Evolutionary conservation across 2,888 invertebrate species (phyloP).

Genomic region (Neoascia interrupta): DNA sequence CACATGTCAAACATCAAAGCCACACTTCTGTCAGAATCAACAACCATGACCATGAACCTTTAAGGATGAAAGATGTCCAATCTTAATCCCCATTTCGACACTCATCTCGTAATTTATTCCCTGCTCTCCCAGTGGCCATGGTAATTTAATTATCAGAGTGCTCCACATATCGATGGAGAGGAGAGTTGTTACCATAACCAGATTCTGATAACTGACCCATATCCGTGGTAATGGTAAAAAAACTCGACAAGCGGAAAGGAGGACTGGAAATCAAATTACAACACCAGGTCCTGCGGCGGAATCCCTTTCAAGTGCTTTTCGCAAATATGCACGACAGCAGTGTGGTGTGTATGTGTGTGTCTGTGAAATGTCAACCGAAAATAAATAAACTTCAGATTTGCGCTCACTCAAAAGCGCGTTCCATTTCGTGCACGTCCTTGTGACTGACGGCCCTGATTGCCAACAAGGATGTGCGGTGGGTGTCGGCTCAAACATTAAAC

Average conservation of each 20-base stretch:
- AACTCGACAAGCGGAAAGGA: constrained; percentile 14
- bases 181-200: constrained; percentile 19
- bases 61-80: constrained; percentile 20
- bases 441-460: no score
- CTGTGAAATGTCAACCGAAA: constrained; percentile 10
- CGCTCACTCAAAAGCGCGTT: background rate
- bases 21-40: background rate
- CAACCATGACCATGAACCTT: constrained; percentile 42
- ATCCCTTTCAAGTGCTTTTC: constrained; percentile 14
- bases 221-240: constrained; percentile 13
- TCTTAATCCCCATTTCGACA: constrained; percentile 33
- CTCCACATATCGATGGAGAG: background rate
- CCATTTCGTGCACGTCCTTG: no score
- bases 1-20: constrained; percentile 1
- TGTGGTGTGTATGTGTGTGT: background rate
- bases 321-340: no score
- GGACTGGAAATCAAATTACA: constrained; percentile 53
- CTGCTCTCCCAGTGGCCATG: constrained; percentile 21
- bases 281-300: constrained; percentile 30
- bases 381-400: constrained; percentile 7
- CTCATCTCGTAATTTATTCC: constrained; percentile 22
- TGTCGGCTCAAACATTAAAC: background rate
- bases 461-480: background rate
- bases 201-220: constrained; percentile 47
- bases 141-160: constrained; percentile 48